These are phyloP conservation scores for Zygothrica quintamaculata DNA, from an alignment of 2,888 invertebrate species.

Conservation along the genomic window DNA sequence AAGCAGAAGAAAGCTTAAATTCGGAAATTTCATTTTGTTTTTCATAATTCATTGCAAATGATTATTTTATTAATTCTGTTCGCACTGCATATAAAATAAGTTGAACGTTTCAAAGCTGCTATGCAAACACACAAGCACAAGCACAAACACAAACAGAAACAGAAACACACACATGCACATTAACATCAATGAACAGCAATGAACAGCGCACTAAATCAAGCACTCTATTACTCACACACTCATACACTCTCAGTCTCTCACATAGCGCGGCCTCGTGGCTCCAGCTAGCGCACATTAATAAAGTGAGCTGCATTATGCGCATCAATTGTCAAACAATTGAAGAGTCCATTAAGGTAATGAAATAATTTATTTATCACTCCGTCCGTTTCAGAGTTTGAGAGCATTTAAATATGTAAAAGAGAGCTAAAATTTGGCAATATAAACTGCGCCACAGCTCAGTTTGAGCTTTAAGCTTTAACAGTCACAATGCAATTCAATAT, in stretches of 20 bases:
- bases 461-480: not conserved
- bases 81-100: not conserved
- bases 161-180: not conserved
- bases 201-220: constrained; percentile 2
- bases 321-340: not conserved
- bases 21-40: no score
- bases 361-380: constrained; percentile 39
- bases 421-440: no score
- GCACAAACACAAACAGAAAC: not conserved
- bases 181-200: not conserved
- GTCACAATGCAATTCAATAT: no score
- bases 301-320: not conserved
- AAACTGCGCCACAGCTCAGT: not conserved
- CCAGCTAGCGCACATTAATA: constrained; percentile 1
- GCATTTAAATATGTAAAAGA: not conserved
- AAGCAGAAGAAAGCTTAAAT: no score
- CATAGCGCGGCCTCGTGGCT: no score
- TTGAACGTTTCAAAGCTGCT: not conserved
- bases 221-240: no score
- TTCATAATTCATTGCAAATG: no score
- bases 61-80: no score
- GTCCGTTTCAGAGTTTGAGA: constrained; percentile 47
- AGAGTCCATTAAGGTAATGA: constrained; percentile 30
- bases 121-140: not conserved
- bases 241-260: not conserved